Evolutionary conservation across 2,888 invertebrate genomes (phyloP), one percentile per base, ranked within the genome.

Genomic region (Diarsia mendica): DNA sequence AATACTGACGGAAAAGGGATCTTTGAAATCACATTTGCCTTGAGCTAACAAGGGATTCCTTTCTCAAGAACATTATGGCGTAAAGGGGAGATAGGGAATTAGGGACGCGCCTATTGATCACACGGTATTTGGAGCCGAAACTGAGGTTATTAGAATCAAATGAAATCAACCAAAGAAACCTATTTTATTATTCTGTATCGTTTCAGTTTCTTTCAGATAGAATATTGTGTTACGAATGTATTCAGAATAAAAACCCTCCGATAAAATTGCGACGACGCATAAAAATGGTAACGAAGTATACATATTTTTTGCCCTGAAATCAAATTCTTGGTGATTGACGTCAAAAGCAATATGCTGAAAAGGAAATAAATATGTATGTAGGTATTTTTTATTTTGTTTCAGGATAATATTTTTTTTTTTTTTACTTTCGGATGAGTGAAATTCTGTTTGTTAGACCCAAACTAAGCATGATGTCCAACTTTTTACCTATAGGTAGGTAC

Each of bases 251-350:
- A 77, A 44, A 49, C 67, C 23, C 28, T 53, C n/a, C 23, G 20
- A 23, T n/a, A 23, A 66, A 74, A 69, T 66, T n/a, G 8, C 23
- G 33, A 58, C 51, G 23, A 15, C 61, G 55, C 61, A 69, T 67
- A 69, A 72, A 81, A 64, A 71, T 75, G 68, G 20, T 72, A 75
- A 79, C 68, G 39, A 75, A 79, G 5, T 80, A 13, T 60, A 69
- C 77, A 77, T 80, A 77, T 72, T 53, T 71, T 63, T 70, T 33
- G 51, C 51, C 6, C 33, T 33, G 60, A 44, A 77, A 80, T 68
- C 68, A 58, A 77, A 69, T 77, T 80, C 64, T 58, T 48, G 3
- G 15, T 23, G 48, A 46, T 61, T 75, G 68, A 79, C 53, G 66
- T 79, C 68, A 79, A 75, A 75, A 71, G 65, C 51, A 70, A 70